These are phyloP conservation scores for Magallana angulata DNA, from an alignment of 1,140 invertebrate species.

Conservation along the genomic window DNA sequence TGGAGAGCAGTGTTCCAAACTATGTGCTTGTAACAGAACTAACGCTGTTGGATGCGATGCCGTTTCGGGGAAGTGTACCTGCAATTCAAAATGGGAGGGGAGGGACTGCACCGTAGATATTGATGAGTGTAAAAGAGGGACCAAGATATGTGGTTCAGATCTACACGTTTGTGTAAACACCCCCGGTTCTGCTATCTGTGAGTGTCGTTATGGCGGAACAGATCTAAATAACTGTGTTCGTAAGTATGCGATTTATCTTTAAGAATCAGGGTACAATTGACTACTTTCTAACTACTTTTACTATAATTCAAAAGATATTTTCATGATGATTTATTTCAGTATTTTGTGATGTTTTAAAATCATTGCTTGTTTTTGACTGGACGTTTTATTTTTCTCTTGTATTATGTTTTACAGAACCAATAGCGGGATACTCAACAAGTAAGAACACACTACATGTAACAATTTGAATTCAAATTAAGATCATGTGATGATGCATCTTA, in stretches of 20 bases:
- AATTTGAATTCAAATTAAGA: too few relatives aligned
- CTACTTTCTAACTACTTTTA: neutral
- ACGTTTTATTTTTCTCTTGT: neutral
- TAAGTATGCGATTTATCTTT: neutral
- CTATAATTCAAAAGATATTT: neutral
- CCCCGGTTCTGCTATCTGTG: neutral
- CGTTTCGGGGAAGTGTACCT: conserved; percentile 52
- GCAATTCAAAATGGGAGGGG: conserved; percentile 62
- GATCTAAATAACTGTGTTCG: neutral
- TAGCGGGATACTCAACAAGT: neutral
- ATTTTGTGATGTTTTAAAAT: neutral
- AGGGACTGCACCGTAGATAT: conserved; percentile 59
- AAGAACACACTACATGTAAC: too few relatives aligned
- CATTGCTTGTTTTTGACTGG: too few relatives aligned
- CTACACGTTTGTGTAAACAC: neutral
- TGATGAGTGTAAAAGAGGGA: conserved; percentile 54
- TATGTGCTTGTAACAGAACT: conserved; percentile 40
- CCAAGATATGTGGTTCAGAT: neutral
- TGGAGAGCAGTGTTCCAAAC: conserved; percentile 55
- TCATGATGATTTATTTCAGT: neutral
- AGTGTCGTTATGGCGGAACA: neutral
- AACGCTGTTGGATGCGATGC: conserved; percentile 44
- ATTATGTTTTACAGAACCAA: neutral
- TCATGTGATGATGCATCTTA: too few relatives aligned
- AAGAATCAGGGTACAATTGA: too few relatives aligned